These are phyloP conservation scores for Delichon dasypus DNA, from an alignment of 2,797 vertebrate species.

Conservation along the genomic window DNA sequence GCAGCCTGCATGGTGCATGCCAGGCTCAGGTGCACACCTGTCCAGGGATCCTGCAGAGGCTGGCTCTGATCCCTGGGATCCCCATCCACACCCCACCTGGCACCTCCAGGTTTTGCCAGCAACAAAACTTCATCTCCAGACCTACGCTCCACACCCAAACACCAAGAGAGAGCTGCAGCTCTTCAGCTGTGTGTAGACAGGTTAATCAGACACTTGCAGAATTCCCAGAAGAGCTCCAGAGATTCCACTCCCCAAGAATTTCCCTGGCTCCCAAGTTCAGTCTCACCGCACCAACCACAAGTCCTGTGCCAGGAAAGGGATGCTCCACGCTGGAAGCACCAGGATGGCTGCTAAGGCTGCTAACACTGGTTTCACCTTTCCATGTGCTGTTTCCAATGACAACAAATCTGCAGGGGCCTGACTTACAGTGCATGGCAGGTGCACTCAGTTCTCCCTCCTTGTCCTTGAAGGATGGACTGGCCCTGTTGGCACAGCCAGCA, in stretches of 20 bases:
- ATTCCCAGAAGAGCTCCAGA: fast-evolving
- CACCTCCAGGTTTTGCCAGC: not conserved
- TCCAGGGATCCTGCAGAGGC: not conserved
- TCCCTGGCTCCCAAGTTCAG: not conserved
- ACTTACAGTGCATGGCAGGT: not conserved
- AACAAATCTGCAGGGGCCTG: not conserved
- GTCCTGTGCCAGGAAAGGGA: not conserved
- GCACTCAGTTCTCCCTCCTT: not conserved
- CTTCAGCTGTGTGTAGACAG: too few species aligned
- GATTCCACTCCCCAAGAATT: not conserved
- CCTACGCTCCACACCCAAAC: fast-evolving
- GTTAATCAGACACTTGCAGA: not conserved
- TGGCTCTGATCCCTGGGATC: not conserved
- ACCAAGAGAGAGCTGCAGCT: not conserved
- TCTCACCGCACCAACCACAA: fast-evolving
- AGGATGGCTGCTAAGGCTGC: not conserved
- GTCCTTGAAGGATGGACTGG: not conserved
- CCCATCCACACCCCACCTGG: not conserved
- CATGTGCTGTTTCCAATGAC: fast-evolving
- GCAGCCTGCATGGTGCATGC: not conserved
- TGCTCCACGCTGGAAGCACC: not conserved
- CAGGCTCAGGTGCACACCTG: not conserved
- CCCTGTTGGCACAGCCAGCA: not conserved
- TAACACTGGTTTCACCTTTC: not conserved
- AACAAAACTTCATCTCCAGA: not conserved